Evolutionary conservation across 2,113 vertebrate species (phyloP), one percentile per base, ranked within the genome.

Genomic region (Alethe diademata): DNA sequence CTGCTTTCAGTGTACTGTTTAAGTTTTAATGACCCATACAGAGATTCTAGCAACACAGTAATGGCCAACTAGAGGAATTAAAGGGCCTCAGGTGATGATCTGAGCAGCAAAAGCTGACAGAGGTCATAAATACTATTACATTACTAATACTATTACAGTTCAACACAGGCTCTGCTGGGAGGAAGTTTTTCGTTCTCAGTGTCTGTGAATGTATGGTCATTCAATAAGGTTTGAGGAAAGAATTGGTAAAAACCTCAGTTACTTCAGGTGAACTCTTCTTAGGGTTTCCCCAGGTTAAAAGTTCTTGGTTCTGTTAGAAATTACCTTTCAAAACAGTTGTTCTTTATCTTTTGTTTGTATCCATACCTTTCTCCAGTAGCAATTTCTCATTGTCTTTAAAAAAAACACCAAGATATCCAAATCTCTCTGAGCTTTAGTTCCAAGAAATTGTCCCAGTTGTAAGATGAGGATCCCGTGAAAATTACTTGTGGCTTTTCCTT

Each of bases 11-110:
- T 38, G 19, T 76, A 20, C 61, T 93, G 26, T 85, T 95, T 91
- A 95, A 94, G 50, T 28, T 94, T 92, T 95, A 92, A 89, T 96
- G 50, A 92, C 50, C 40, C 53, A 76, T 76, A 38, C 35, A 58
- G 33, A 73, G 79, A 74, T 91, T 75, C 87, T 85, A 75, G 60
- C 73, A 80, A 71, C n/a, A 53, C 87, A 90, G 24, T 81, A 93
- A 76, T 76, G 66, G 33, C 20, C 57, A 82, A 0, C 47, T 70
- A 36, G 58, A 95, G 54, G 50, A 93, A 86, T 60, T 95, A 83
- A 73, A 62, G 56, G 26, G 54, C 58, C 71, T 92, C 25, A 70
- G 81, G 78, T 87, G 38, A 50, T 71, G 38, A 73, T 62, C 45
- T 87, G 54, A 85, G 42, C n/a, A 91, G 58, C 38, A 79, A 89